Conservation (phyloP, 2,797 vertebrate genomes). For the Propithecus perrieri region DNA sequence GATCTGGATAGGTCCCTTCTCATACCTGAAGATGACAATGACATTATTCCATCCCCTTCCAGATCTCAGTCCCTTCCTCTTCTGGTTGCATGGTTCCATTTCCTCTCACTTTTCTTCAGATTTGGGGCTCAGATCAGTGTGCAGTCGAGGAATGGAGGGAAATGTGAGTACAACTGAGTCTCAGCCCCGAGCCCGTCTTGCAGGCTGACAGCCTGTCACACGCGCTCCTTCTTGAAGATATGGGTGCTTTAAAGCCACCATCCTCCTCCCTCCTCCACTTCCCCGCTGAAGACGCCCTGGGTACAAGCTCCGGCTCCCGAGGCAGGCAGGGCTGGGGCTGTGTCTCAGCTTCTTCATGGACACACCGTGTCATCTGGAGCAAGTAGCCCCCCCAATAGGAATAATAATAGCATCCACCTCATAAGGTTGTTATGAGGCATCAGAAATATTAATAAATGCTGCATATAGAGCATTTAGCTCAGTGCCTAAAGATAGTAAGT, state of each 20-base stretch:
- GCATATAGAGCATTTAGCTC: background rate
- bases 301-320: background rate
- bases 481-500: background rate
- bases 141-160: too few species aligned
- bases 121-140: background rate
- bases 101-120: background rate
- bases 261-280: background rate
- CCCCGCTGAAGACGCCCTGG: fast-evolving
- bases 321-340: background rate
- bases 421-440: background rate
- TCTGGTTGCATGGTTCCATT: background rate
- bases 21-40: background rate
- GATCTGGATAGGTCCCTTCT: background rate
- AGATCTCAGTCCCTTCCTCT: background rate
- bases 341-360: background rate
- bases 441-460: constrained; percentile 28
- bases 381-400: background rate
- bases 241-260: fast-evolving
- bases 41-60: background rate
- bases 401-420: background rate
- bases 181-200: background rate
- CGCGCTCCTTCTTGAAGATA: fast-evolving
- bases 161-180: fast-evolving
- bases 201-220: background rate
- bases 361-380: background rate